A percentile compares a stretch with the other conserved stretches of the same genome.
Conservation (phyloP, 2,888 invertebrate species). For the Drosophila anomelani region DNA sequence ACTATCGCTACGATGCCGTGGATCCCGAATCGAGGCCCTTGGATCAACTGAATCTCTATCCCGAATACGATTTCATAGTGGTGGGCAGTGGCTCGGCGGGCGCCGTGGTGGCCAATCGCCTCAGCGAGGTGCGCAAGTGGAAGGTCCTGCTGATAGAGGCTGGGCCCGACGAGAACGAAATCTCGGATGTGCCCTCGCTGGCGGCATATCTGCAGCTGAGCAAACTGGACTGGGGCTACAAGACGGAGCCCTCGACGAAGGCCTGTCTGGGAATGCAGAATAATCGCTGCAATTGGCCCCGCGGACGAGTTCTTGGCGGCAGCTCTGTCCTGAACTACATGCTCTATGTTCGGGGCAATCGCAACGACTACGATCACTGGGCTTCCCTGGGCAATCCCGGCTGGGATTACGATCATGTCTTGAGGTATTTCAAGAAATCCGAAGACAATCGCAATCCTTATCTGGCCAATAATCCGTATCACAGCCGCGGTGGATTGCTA, state of each 20-base stretch:
- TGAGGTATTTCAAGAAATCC: constrained; percentile 95
- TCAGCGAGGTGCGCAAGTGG: constrained; percentile 91
- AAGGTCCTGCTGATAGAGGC: constrained; percentile 92
- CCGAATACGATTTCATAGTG: constrained; percentile 94
- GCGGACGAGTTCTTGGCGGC: constrained; percentile 95
- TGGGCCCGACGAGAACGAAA: constrained; percentile 94
- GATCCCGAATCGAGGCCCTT: constrained; percentile 92
- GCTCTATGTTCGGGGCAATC: constrained; percentile 94
- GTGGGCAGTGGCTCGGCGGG: constrained; percentile 96
- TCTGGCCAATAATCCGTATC: constrained; percentile 88
- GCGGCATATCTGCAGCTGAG: constrained; percentile 94
- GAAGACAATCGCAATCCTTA: constrained; percentile 96
- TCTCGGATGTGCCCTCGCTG: constrained; percentile 93
- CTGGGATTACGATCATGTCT: constrained; percentile 93
- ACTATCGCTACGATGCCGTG: constrained; percentile 91
- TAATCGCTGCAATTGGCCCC: constrained; percentile 93
- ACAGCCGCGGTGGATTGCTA: constrained; percentile 90
- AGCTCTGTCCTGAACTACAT: constrained; percentile 95
- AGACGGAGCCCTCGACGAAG: constrained; percentile 92
- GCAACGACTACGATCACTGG: constrained; percentile 95
- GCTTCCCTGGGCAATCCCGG: constrained; percentile 93
- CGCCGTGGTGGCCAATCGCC: constrained; percentile 93
- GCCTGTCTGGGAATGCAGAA: constrained; percentile 94
- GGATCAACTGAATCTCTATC: constrained; percentile 88
- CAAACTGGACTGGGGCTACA: constrained; percentile 95